Evolutionary conservation across 2,797 vertebrate genomes (phyloP), one percentile per base, ranked within the genome.

Genomic region (Muscicapa striata): DNA sequence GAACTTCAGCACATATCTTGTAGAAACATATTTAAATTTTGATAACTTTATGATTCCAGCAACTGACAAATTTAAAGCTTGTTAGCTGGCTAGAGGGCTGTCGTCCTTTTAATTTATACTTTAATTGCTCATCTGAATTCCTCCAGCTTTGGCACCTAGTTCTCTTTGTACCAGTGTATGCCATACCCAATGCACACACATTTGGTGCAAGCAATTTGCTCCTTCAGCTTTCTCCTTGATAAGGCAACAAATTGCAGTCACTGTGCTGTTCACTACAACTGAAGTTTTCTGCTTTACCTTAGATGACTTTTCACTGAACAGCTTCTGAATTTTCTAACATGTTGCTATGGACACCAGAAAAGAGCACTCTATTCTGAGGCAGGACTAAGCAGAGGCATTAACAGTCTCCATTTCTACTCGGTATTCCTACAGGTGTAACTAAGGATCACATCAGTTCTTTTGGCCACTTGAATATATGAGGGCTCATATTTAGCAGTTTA

Each of bases 321-420:
- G 2, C 34, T 90, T 81, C 88, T 88, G 76, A 76, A 69, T 93
- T 87, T 90, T 76, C 48, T 84, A 84, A 14, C 21, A 12, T 5
- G 88, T 87, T 96, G 93, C 95, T 91, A 95, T 84, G 70, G 93
- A 13, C 70, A 90, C 88, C 29, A 82, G 61, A 54, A 87, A 67
- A 55, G 45, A 67, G 52, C 26, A 79, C 43, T 92, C 81, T 26
- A 73, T 36, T 86, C 41, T 54, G 46, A 55, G 76, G 58, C 13
- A 86, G 80, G 63, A 69, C 74, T 45, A 78, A 66, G 70, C 41
- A 75, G 40, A 91, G 59, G 58, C 2, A 0, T n/a, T 72, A 66
- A 55, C 9, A 32, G 36, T 13, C 45, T 72, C 58, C 48, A 14
- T 51, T 90, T 61, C 68, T 51, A 15, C 54, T 62, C 23, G 4